phyloP scores from a whole-genome alignment of 2,888 invertebrate species.

The Anagyrus pseudococci region DNA sequence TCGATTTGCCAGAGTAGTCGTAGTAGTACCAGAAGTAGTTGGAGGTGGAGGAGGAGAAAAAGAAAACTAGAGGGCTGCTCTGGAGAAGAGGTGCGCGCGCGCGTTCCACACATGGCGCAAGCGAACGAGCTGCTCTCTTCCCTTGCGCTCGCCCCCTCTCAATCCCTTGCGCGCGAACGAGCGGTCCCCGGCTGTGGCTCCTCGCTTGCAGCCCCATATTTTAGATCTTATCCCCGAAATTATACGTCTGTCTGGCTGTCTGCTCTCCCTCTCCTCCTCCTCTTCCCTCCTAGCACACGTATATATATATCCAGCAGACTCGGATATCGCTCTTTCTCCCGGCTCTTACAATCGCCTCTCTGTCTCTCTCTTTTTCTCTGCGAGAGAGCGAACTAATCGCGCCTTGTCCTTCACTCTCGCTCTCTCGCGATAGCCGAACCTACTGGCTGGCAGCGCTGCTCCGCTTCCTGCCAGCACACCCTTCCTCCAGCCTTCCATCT shows the following conservation, averaged over 20 bases:
- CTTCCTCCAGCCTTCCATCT: neutral
- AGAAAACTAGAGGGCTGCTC: constrained; percentile 3
- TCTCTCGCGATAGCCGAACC: neutral
- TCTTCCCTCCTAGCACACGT: neutral
- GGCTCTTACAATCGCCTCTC: no score
- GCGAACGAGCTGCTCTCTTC: constrained; percentile 8
- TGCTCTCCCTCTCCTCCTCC: constrained; percentile 19
- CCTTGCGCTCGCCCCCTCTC: no score
- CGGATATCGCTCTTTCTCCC: constrained; percentile 32
- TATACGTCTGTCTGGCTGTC: constrained; percentile 59
- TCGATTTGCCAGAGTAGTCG: neutral
- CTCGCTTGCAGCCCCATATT: constrained; percentile 48
- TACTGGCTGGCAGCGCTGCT: constrained; percentile 28
- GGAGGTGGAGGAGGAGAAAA: constrained; percentile 5
- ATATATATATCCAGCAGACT: constrained; percentile 12
- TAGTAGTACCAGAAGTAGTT: neutral
- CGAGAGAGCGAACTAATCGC: constrained; percentile 28
- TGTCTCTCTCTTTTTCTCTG: neutral
- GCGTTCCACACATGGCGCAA: constrained; percentile 54
- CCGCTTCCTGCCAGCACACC: constrained; percentile 34
- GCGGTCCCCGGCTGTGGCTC: constrained; percentile 57
- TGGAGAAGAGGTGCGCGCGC: constrained; percentile 34
- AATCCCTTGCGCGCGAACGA: constrained; percentile 40
- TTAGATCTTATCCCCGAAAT: constrained; percentile 60
- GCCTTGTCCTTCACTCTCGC: constrained; percentile 35